Evolutionary conservation across 2,113 vertebrate species (phyloP).

Genomic region (Melanostigma gelatinosum): DNA sequence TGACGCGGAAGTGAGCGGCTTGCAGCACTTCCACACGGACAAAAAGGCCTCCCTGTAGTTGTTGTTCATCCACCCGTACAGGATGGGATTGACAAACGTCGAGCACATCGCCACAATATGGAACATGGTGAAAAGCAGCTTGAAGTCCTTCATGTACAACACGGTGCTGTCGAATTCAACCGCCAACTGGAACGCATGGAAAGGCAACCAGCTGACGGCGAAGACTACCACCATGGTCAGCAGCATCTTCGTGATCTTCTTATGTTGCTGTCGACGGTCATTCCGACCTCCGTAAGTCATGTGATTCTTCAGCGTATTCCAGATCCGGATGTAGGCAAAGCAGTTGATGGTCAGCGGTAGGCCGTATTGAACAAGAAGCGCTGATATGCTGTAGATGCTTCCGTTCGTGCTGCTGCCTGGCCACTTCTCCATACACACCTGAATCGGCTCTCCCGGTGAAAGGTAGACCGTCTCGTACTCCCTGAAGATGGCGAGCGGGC

Average conservation of each 20-base stretch:
- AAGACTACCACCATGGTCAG: constrained; percentile 93
- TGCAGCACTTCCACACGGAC: constrained; percentile 87
- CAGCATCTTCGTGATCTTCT: constrained; percentile 95
- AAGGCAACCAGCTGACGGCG: constrained; percentile 93
- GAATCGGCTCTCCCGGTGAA: constrained; percentile 85
- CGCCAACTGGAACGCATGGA: constrained; percentile 93
- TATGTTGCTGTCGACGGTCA: constrained; percentile 86
- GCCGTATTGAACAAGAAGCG: constrained; percentile 90
- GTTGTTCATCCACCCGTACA: constrained; percentile 98
- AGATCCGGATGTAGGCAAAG: constrained; percentile 90
- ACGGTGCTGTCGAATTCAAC: constrained; percentile 91
- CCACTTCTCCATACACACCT: constrained; percentile 93
- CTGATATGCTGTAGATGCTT: constrained; percentile 89
- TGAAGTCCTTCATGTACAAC: constrained; percentile 89
- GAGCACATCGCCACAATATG: constrained; percentile 96
- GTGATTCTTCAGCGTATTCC: constrained; percentile 90
- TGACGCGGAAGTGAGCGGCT: constrained; percentile 74
- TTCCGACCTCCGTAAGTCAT: constrained; percentile 82
- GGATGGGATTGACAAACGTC: constrained; percentile 92
- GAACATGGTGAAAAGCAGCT: constrained; percentile 92
- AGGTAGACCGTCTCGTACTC: constrained; percentile 89
- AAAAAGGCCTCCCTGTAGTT: constrained; percentile 94
- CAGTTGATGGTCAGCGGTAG: constrained; percentile 90
- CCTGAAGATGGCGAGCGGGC: constrained; percentile 94
- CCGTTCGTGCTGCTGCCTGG: constrained; percentile 86